These are phyloP conservation scores for Gambelia wislizenii DNA, from an alignment of 2,797 vertebrate species.

Conservation along the genomic window DNA sequence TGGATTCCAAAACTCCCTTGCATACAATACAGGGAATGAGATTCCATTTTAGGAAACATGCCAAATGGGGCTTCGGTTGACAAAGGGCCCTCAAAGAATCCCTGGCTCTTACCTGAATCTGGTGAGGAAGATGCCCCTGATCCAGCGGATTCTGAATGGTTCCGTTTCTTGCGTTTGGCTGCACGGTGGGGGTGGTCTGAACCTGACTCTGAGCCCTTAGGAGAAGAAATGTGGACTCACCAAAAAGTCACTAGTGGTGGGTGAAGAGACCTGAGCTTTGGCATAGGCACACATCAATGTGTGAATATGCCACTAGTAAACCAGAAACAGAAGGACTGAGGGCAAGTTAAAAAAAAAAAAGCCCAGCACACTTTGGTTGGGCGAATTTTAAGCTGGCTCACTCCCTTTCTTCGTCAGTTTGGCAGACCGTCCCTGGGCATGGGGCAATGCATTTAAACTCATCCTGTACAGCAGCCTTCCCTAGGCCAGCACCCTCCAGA, in stretches of 20 bases:
- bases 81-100: constrained; percentile 30
- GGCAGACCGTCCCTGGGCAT: not conserved
- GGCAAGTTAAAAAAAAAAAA: not conserved
- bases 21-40: too few species aligned
- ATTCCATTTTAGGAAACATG: not conserved
- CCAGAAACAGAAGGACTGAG: not conserved
- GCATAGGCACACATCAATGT: too few species aligned
- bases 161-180: constrained; percentile 73
- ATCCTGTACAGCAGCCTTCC: not conserved
- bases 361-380: not conserved
- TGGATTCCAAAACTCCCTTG: not conserved
- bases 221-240: not conserved
- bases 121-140: constrained; percentile 78
- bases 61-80: not conserved
- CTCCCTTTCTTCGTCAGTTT: not conserved
- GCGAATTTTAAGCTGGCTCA: too few species aligned
- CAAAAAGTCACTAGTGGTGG: not conserved
- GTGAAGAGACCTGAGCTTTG: not conserved
- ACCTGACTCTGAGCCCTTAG: constrained; percentile 77
- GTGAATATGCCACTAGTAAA: not conserved
- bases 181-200: constrained; percentile 74
- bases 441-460: not conserved
- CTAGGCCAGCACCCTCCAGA: too few species aligned
- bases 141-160: constrained; percentile 75
- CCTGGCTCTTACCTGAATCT: constrained; percentile 72